phyloP scores from a whole-genome alignment of 2,113 vertebrate genomes.

The Solea solea region DNA sequence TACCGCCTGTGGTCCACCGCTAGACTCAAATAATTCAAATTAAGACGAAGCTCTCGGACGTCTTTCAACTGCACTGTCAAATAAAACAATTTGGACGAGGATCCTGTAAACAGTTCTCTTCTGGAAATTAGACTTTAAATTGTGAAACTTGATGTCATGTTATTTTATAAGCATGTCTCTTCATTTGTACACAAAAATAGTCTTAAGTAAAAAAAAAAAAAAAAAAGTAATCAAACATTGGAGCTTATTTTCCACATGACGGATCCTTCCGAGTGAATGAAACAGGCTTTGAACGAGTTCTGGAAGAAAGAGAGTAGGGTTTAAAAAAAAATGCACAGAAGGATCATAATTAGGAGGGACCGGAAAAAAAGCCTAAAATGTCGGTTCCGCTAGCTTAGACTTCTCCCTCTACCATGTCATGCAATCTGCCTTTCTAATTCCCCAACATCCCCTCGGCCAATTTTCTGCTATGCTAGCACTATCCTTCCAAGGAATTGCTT shows the following conservation, averaged over 20 bases:
- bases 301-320: constrained; percentile 35
- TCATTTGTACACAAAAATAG: constrained; percentile 40
- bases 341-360: constrained; percentile 77
- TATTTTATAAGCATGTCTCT: constrained; percentile 26
- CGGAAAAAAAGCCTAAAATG: constrained; percentile 75
- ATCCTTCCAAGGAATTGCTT: constrained; percentile 85
- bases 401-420: constrained; percentile 81
- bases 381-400: constrained; percentile 88
- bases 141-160: constrained; percentile 9
- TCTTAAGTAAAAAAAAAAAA: constrained; percentile 22
- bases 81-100: constrained; percentile 11
- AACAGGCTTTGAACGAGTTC: constrained; percentile 54
- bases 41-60: neutral
- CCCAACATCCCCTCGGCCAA: constrained; percentile 88
- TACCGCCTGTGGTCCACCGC: neutral
- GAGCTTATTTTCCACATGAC: constrained; percentile 69
- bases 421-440: constrained; percentile 87
- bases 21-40: constrained; percentile 2
- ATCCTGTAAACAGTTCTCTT: neutral
- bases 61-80: constrained; percentile 1
- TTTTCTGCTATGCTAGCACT: constrained; percentile 92
- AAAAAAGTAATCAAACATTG: constrained; percentile 21
- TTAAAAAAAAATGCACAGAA: constrained; percentile 58
- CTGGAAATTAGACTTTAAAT: constrained; percentile 9
- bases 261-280: constrained; percentile 46